Conservation (phyloP, 2,888 invertebrate genomes). For the Clistopyga incitator region DNA sequence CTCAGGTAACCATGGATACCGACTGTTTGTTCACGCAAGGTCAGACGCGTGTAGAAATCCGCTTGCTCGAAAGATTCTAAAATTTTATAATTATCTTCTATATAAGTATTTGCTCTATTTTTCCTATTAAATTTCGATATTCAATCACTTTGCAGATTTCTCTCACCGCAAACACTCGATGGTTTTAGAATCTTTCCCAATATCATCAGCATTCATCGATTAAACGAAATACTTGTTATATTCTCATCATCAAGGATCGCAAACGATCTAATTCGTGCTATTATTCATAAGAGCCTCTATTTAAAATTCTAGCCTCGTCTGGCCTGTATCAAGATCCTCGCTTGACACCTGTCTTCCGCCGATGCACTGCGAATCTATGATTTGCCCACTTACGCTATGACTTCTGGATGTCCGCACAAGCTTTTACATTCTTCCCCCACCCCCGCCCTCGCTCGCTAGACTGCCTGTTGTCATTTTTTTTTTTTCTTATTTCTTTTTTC, state of each 20-base stretch:
- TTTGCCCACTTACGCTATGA: constrained; percentile 69
- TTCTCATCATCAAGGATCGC: constrained; percentile 52
- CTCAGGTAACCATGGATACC: constrained; percentile 77
- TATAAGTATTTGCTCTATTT: no score
- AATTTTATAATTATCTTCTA: constrained; percentile 28
- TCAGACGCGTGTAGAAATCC: constrained; percentile 66
- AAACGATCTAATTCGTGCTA: constrained; percentile 25
- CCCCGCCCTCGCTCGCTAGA: constrained; percentile 34
- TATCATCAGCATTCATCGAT: constrained; percentile 21
- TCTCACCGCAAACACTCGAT: no score
- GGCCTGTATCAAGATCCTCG: constrained; percentile 74
- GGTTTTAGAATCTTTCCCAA: constrained; percentile 36
- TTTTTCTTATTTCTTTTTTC: no score
- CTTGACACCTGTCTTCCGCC: constrained; percentile 73
- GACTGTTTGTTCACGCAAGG: constrained; percentile 31
- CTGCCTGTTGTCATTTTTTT: no score
- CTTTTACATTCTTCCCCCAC: constrained; percentile 36
- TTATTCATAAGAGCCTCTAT: constrained; percentile 67
- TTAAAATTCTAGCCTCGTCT: constrained; percentile 77
- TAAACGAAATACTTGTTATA: constrained; percentile 24
- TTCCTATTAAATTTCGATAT: no score
- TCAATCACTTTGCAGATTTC: background rate
- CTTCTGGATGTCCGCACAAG: constrained; percentile 59
- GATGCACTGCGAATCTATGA: constrained; percentile 73
- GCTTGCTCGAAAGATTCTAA: constrained; percentile 29